These are phyloP conservation scores for Phrynosoma blainvillii DNA, from an alignment of 2,113 vertebrate genomes.

Conservation along the genomic window DNA sequence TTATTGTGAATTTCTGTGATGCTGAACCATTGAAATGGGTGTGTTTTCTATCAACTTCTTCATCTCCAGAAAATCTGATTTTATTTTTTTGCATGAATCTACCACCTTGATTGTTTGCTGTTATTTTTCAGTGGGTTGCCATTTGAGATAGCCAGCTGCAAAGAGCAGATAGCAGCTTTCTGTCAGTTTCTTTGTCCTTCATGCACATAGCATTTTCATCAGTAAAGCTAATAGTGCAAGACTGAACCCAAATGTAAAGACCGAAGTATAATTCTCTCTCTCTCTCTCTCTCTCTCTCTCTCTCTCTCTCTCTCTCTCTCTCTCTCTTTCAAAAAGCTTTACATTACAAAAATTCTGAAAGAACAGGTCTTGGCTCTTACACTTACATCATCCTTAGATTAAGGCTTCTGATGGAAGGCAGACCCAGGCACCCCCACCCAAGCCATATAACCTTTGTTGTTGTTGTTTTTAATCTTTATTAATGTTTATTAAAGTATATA, in stretches of 20 bases:
- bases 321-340: no score
- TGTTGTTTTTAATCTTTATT: no score
- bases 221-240: background rate
- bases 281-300: background rate
- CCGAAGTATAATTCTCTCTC: background rate
- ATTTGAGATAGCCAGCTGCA: background rate
- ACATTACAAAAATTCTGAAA: background rate
- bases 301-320: no score
- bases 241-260: background rate
- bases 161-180: rapidly evolving
- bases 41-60: background rate
- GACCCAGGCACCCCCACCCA: no score
- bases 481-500: no score
- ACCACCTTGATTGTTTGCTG: background rate
- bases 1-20: background rate
- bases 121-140: slow-evolving; percentile 23
- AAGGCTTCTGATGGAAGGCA: background rate
- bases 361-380: background rate
- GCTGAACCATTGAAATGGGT: background rate
- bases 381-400: background rate
- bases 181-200: background rate
- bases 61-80: background rate
- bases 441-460: no score
- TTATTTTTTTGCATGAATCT: background rate
- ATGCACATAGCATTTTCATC: background rate